phyloP scores from a whole-genome alignment of 2,113 vertebrate species.

The Gallinago jamesoni region DNA sequence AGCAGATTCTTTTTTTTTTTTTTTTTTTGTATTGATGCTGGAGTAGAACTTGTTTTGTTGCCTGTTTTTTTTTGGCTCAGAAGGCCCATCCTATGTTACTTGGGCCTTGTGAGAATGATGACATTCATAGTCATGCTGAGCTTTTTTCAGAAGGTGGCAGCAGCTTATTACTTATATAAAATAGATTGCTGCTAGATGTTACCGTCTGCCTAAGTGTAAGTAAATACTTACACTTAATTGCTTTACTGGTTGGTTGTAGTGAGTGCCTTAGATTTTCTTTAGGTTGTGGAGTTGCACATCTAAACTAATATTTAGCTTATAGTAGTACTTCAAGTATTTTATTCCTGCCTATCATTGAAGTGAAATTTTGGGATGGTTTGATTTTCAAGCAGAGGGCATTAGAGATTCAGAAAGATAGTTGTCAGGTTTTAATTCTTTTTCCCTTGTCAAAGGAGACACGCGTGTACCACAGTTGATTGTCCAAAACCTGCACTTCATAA shows the following conservation, averaged over 20 bases:
- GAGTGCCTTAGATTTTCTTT: not conserved
- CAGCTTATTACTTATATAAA: conserved; percentile 21
- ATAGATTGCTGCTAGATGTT: not conserved
- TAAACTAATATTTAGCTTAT: not conserved
- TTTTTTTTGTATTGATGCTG: not conserved
- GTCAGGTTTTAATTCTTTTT: not conserved
- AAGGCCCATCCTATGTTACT: accelerated
- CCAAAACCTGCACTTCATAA: not conserved
- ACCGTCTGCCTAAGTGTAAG: not conserved
- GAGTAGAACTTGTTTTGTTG: not conserved
- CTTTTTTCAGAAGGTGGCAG: conserved; percentile 69
- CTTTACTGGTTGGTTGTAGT: not conserved
- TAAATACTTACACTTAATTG: not conserved
- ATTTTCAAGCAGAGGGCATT: not conserved
- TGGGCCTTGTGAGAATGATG: not conserved
- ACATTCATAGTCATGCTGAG: not conserved
- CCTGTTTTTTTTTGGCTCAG: not conserved
- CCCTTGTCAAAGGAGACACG: not conserved
- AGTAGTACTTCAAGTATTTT: not conserved
- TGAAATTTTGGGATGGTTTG: not conserved
- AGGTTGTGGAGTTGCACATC: not conserved
- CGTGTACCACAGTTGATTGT: not conserved
- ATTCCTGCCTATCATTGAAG: not conserved
- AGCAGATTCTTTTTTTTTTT: not conserved
- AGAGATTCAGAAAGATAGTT: not conserved